Base-by-base conservation (phyloP, 2,888 invertebrate genomes). In the Phlogophora meticulosa region DNA sequence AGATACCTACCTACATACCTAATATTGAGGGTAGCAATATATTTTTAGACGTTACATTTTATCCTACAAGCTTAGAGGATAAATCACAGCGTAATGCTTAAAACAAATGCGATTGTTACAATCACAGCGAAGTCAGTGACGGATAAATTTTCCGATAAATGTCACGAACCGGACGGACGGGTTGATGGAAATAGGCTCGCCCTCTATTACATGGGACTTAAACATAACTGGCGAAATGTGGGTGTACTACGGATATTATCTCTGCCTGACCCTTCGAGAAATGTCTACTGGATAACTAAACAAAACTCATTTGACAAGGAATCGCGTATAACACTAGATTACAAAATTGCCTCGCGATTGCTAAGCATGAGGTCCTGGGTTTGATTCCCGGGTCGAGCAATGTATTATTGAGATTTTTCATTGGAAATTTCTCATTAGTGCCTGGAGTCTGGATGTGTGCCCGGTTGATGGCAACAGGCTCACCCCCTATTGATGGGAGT, bases 21-120 rank as follows among this genome's bases (percentile, higher is more conserved):
- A 17, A 17, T 1, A 57, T 9, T 38, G 10, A 28, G 36, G 4
- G 28, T 28, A 28, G 4, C 5, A 32, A 43, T 49, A 11, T 53
- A n/a, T 56, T 22, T 17, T 15, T 52, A 52, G 4, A 32, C 24
- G 51, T 28, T 51, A 7, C 49, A 34, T 15, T 60, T 55, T 61
- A 24, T 17, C 49, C 5, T 17, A 7, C 7, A 1, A 11, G 9
- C 7, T 24, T 24, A 58, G 7, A 49, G 42, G 49, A 57, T 22
- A 49, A 32, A 57, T 10, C 15, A n/a, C 10, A 10, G 24, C 0
- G 11, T 36, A 49, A 28, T 49, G 20, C 38, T 28, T n/a, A 36
- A 9, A 17, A 38, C n/a, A 15, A 38, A 7, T 34, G 7, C 11
- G 7, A 38, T 4, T 7, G 2, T 28, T 34, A 46, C 7, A 28